These are phyloP conservation scores for Drosophila asahinai DNA, from an alignment of 1,140 invertebrate genomes.

Conservation along the genomic window DNA sequence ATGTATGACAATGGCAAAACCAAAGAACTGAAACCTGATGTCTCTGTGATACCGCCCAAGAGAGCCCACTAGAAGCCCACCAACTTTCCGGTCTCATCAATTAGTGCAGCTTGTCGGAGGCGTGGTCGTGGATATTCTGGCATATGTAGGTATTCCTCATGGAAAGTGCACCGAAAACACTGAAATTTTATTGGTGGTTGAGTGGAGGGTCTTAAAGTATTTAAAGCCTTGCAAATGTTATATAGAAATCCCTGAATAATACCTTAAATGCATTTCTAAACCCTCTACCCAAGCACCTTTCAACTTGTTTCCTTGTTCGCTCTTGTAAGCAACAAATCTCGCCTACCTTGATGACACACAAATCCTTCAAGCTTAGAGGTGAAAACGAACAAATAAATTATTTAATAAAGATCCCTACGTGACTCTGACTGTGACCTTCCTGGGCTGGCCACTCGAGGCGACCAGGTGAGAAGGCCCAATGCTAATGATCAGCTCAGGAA, in stretches of 20 bases:
- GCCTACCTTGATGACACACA: conserved; percentile 2
- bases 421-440: conserved; percentile 43
- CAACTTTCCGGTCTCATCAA: conserved; percentile 31
- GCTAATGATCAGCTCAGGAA: conserved; percentile 35
- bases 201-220: background rate
- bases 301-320: background rate
- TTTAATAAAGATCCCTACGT: conserved; percentile 49
- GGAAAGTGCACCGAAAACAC: background rate
- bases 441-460: conserved; percentile 15
- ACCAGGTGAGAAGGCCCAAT: conserved; percentile 25
- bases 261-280: no score
- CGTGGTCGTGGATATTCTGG: background rate
- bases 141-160: background rate
- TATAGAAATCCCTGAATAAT: background rate
- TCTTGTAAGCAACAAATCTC: background rate
- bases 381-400: conserved; percentile 40
- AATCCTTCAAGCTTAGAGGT: conserved; percentile 14
- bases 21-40: conserved; percentile 18
- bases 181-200: background rate
- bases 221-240: background rate
- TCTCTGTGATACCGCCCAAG: conserved; percentile 3
- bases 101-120: conserved; percentile 44
- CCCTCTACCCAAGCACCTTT: background rate
- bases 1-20: conserved; percentile 45
- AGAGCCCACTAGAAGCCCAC: background rate